A percentile compares a stretch with the other conserved stretches of the same genome.
Conservation (phyloP, 2,797 vertebrate genomes). For the Helostoma temminkii region DNA sequence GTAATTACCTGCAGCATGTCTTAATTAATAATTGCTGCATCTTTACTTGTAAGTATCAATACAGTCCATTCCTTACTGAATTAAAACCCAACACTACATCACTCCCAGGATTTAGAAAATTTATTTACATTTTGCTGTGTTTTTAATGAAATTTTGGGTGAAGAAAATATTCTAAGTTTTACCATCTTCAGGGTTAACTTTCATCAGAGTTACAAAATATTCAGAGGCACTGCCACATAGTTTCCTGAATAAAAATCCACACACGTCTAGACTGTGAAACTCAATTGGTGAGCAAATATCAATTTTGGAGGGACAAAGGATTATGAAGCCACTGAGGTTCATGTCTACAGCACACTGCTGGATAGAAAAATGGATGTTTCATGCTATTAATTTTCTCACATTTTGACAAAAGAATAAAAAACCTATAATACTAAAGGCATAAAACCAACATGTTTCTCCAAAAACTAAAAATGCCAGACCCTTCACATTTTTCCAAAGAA, state of each 20-base stretch:
- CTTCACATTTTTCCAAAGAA: slow-evolving; percentile 8
- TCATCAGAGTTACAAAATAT: slow-evolving; percentile 26
- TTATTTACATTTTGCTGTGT: slow-evolving; percentile 18
- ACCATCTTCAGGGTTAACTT: slow-evolving; percentile 22
- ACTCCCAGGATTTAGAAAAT: slow-evolving; percentile 34
- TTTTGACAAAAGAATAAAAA: slow-evolving; percentile 16
- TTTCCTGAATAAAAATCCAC: slow-evolving; percentile 37
- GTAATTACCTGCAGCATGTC: slow-evolving; percentile 78
- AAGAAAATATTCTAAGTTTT: slow-evolving; percentile 6
- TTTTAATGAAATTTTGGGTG: slow-evolving; percentile 22
- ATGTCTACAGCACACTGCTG: slow-evolving; percentile 33
- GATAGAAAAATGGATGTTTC: slow-evolving; percentile 45
- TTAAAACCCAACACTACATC: slow-evolving; percentile 65
- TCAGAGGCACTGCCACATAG: slow-evolving; percentile 17
- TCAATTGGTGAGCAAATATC: slow-evolving; percentile 58
- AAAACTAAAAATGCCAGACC: slow-evolving; percentile 10
- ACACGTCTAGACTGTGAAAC: slow-evolving; percentile 61
- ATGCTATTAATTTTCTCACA: slow-evolving; percentile 40
- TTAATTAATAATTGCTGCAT: slow-evolving; percentile 75
- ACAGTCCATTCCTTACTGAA: slow-evolving; percentile 58
- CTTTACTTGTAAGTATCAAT: slow-evolving; percentile 70
- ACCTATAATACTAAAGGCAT: background rate
- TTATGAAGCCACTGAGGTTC: slow-evolving; percentile 50
- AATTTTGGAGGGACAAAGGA: slow-evolving; percentile 55
- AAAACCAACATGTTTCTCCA: slow-evolving; percentile 1